A percentile compares a stretch with the other conserved stretches of the same genome.
Evolutionary conservation across 2,797 vertebrate genomes (phyloP).

Genomic region (Chloroceryle amazona): DNA sequence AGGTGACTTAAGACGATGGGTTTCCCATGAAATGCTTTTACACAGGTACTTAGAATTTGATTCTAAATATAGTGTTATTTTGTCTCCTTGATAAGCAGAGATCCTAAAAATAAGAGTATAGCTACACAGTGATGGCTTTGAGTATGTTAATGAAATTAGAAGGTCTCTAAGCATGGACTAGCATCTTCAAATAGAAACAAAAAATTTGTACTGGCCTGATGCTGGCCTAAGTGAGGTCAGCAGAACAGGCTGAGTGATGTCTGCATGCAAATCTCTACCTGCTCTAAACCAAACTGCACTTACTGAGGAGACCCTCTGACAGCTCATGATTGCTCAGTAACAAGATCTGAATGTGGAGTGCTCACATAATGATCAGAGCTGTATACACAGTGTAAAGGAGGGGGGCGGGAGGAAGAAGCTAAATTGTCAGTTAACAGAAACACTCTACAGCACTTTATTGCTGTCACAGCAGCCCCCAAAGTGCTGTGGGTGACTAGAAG

Average conservation of each 20-base stretch:
- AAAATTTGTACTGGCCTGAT: background rate
- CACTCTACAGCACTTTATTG: background rate
- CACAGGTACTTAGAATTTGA: background rate
- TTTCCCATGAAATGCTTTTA: background rate
- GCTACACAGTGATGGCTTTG: rapidly evolving
- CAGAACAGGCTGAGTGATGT: background rate
- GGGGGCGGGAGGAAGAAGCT: background rate
- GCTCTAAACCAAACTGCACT: background rate
- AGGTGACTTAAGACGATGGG: background rate
- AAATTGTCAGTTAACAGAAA: background rate
- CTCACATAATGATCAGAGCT: background rate
- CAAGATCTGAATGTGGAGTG: background rate
- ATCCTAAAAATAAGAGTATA: background rate
- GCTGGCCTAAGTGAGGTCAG: background rate
- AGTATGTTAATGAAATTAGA: background rate
- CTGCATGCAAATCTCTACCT: background rate
- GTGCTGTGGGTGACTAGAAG: background rate
- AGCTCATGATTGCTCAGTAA: background rate
- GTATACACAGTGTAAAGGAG: background rate
- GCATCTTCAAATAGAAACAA: background rate
- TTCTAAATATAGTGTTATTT: background rate
- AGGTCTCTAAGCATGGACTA: background rate
- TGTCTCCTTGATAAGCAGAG: background rate
- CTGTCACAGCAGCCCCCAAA: background rate
- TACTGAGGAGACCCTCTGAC: background rate